phyloP scores from a whole-genome alignment of 1,140 invertebrate genomes.

The Pinna nobilis region DNA sequence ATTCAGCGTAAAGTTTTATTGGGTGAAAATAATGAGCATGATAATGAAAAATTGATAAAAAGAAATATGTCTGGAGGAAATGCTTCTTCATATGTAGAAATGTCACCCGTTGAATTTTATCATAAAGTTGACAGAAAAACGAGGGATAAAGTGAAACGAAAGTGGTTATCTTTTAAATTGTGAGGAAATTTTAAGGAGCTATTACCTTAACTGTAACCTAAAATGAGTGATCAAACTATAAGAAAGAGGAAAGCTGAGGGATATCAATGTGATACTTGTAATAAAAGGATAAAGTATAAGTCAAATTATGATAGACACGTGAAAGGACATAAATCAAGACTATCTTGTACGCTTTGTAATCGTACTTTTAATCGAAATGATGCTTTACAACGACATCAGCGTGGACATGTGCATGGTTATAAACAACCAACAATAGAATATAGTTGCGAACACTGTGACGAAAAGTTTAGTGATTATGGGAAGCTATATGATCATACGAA shows the following conservation, averaged over 20 bases:
- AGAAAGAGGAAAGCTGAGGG: conserved; percentile 1
- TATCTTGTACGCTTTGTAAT: neutral
- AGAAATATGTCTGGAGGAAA: too few species aligned
- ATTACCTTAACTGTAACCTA: neutral
- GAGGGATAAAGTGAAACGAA: neutral
- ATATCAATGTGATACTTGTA: neutral
- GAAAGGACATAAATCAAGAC: neutral
- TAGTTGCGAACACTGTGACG: neutral
- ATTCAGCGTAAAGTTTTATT: neutral
- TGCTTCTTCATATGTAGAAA: too few species aligned
- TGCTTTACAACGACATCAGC: neutral
- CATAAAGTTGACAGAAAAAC: neutral
- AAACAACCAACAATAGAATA: neutral
- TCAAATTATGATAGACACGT: neutral
- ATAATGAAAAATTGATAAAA: too few species aligned
- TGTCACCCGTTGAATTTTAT: neutral
- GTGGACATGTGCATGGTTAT: conserved; percentile 3
- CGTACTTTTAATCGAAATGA: neutral
- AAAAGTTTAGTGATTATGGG: neutral
- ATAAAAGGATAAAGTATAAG: neutral
- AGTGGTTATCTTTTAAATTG: neutral
- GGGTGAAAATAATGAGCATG: too few species aligned
- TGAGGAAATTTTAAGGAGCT: neutral
- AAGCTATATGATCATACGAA: neutral
- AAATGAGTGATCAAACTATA: neutral